Evolutionary conservation across 1,140 invertebrate species (phyloP).

Genomic region (Heliconius hewitsoni): DNA sequence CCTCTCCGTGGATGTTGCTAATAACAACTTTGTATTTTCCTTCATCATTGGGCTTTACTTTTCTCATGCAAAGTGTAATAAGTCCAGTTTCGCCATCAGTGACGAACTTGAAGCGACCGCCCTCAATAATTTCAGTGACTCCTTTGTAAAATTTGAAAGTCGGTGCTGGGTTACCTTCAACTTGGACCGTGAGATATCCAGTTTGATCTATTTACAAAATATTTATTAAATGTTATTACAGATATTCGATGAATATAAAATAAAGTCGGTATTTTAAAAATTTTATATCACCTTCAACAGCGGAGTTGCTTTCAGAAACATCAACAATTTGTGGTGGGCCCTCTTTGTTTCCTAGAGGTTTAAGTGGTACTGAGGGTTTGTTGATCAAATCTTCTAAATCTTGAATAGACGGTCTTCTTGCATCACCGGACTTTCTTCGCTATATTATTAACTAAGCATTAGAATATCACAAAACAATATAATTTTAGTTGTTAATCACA

Average conservation of each 20-base stretch:
- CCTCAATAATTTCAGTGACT: constrained; percentile 94
- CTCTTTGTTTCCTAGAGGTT: constrained; percentile 85
- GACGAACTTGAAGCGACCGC: constrained; percentile 94
- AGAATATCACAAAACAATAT: constrained; percentile 17
- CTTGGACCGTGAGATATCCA: constrained; percentile 92
- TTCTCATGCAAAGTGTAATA: constrained; percentile 96
- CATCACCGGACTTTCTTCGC: constrained; percentile 93
- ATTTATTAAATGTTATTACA: neutral
- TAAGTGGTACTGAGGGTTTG: constrained; percentile 93
- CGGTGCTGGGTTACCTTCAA: constrained; percentile 95
- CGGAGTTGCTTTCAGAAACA: constrained; percentile 94
- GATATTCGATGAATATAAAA: too few relatives aligned
- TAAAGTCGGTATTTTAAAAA: too few relatives aligned
- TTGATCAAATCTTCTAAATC: constrained; percentile 94
- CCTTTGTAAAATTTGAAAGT: constrained; percentile 98
- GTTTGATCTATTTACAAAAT: constrained; percentile 86
- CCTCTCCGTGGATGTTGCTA: constrained; percentile 96
- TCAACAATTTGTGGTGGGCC: constrained; percentile 94
- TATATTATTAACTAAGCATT: constrained; percentile 73
- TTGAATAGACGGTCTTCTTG: constrained; percentile 91
- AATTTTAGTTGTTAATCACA: constrained; percentile 52
- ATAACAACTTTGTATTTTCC: constrained; percentile 97
- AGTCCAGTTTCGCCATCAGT: constrained; percentile 94
- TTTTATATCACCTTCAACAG: constrained; percentile 89
- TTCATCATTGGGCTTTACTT: constrained; percentile 98